Evolutionary conservation across 2,113 vertebrate genomes (phyloP).

Genomic region (Gracilinanus agilis): DNA sequence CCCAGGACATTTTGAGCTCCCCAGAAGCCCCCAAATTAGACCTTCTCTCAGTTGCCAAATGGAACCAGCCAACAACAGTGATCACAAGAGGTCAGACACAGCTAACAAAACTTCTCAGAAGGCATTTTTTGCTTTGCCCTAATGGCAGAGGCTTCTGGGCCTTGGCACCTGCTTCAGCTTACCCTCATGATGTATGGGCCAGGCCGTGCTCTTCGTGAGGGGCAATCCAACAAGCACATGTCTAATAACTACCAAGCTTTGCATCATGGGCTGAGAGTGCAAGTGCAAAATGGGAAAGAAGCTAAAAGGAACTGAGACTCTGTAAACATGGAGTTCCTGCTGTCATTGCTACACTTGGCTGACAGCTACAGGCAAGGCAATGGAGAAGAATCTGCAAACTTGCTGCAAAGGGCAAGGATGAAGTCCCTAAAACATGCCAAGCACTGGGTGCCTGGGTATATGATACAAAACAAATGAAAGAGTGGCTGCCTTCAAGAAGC

Average conservation of each 20-base stretch:
- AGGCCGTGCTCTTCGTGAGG: too few relatives aligned
- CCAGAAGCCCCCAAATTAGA: background rate
- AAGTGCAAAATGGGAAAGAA: conserved; percentile 20
- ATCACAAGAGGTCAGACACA: background rate
- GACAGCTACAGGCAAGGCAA: background rate
- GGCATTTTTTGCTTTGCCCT: too few relatives aligned
- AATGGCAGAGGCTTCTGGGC: background rate
- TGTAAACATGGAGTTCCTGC: background rate
- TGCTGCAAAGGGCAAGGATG: background rate
- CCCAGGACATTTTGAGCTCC: background rate
- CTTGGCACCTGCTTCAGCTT: background rate
- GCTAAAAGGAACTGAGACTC: background rate
- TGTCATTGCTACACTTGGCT: conserved; percentile 20
- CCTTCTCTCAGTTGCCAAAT: background rate
- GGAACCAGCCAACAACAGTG: background rate
- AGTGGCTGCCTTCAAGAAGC: background rate
- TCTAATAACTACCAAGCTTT: conserved; percentile 42
- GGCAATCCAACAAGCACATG: conserved; percentile 2
- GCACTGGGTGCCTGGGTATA: background rate
- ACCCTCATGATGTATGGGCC: too few relatives aligned
- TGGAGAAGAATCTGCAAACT: background rate
- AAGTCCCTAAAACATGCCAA: background rate
- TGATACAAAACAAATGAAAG: background rate
- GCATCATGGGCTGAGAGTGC: background rate
- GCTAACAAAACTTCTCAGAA: background rate